phyloP scores from a whole-genome alignment of 2,113 vertebrate species.

The Puma concolor region DNA sequence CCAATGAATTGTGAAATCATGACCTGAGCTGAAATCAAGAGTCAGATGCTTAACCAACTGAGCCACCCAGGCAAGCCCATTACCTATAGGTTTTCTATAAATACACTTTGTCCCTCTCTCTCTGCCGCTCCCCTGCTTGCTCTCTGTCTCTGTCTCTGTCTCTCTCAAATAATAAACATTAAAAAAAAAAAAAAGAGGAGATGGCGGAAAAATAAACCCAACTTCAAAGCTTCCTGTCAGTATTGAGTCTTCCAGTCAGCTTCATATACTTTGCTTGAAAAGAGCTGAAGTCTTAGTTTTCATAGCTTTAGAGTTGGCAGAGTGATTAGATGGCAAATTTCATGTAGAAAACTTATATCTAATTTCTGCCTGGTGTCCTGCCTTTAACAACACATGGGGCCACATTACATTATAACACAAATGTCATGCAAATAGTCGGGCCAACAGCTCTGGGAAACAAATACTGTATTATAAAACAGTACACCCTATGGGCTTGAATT shows the following conservation, averaged over 20 bases:
- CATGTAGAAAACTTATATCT: not conserved
- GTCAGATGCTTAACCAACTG: no score
- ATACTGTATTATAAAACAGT: constrained; percentile 22
- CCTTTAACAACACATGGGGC: not conserved
- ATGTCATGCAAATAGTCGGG: not conserved
- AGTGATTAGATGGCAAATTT: not conserved
- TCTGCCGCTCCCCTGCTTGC: no score
- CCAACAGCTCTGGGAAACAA: not conserved
- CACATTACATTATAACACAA: not conserved
- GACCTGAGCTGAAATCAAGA: no score
- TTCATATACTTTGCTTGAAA: not conserved
- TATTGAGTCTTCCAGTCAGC: not conserved
- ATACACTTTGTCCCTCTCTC: not conserved
- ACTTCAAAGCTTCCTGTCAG: not conserved
- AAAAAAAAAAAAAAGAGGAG: not conserved
- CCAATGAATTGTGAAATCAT: no score
- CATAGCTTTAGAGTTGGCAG: not conserved
- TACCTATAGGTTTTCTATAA: not conserved
- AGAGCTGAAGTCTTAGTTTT: not conserved
- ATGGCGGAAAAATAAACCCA: not conserved
- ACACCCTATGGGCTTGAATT: not conserved
- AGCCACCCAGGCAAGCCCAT: no score
- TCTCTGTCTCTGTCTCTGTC: no score
- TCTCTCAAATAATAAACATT: no score
- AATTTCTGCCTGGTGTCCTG: not conserved